Base-by-base conservation (phyloP, 2,888 invertebrate species). In the Xylocampa areola region DNA sequence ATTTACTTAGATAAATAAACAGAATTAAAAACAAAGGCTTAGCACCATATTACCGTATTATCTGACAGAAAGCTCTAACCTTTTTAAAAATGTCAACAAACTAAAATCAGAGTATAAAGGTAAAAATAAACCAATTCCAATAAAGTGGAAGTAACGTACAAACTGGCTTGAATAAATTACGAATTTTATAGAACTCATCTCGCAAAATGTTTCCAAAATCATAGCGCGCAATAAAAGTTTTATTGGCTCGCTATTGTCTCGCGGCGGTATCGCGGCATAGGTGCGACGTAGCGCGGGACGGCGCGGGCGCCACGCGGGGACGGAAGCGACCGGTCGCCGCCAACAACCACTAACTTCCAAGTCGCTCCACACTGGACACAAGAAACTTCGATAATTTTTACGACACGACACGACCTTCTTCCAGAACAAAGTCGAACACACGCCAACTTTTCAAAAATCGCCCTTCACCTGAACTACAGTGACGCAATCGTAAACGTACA, bases 221-320 rank as follows among this genome's bases (percentile, higher is more conserved):
- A 91, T 90, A 89, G 89, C 85, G 82, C 63, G 81, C 86, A 86
- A 87, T 90, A 90, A 91, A 92, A 92, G 85, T 90, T 92, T 90
- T 90, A 91, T 91, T 91, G 86, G 86, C 84, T 86, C 80, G 84
- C 85, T 85, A 87, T 90, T 88, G 89, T 89, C 86, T 86, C 81
- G 75, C 68, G 43, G 63, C 14, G 52, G 33, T 37, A 14, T 27
- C 30, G 47, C 39, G 49, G 52, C 35, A 63, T 76, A 77, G 79
- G 71, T 58, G 67, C 43, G 36, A 39, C 51, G 49, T 68, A 63
- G 55, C 37, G 33, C 63, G 53, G 57, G 32, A 50, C 58, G 50
- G 53, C 27, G 44, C 64, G 44, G 68, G 73, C 70, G 63, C 55
- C 67, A 68, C 19, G 71, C 71, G 62, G 52, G 71, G 69, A 73